Percentiles rank a stretch among this genome's conserved stretches.
These are phyloP conservation scores for Coleophora deauratella DNA, from an alignment of 2,888 invertebrate genomes.

Conservation along the genomic window DNA sequence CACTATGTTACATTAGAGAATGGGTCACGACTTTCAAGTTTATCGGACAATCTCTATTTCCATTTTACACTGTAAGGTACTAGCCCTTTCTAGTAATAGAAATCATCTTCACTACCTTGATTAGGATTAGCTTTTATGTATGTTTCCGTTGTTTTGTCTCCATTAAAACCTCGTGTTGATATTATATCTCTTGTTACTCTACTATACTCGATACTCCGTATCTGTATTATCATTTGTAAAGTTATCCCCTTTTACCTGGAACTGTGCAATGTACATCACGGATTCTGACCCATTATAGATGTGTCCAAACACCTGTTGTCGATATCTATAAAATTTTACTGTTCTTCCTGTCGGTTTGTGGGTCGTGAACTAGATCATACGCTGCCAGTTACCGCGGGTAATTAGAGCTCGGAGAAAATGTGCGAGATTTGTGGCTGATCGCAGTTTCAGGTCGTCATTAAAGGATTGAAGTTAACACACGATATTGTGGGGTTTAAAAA, in stretches of 20 bases:
- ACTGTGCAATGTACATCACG: neutral
- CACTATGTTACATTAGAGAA: no score
- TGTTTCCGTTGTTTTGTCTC: no score
- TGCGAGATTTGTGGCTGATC: neutral
- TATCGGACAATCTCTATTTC: no score
- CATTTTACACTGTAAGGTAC: no score
- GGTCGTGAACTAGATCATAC: conserved; percentile 23
- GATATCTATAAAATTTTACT: conserved; percentile 44
- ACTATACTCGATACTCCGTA: no score
- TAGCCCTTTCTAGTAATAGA: no score
- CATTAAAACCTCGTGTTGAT: no score
- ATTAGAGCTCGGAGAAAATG: conserved; percentile 11
- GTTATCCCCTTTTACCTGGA: neutral
- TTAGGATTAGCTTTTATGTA: no score
- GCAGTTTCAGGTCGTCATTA: no score
- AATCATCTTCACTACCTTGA: no score
- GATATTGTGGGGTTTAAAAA: neutral
- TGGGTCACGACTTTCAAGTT: no score
- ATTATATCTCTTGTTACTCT: no score
- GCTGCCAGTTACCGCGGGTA: conserved; percentile 3
- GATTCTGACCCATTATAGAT: neutral
- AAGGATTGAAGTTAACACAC: neutral
- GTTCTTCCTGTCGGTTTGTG: conserved; percentile 36
- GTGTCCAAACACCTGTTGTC: conserved; percentile 5
- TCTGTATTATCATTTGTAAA: neutral